A percentile compares a stretch with the other conserved stretches of the same genome.
Conservation (phyloP, 1,140 invertebrate genomes). For the Ceratina calcarata region DNA sequence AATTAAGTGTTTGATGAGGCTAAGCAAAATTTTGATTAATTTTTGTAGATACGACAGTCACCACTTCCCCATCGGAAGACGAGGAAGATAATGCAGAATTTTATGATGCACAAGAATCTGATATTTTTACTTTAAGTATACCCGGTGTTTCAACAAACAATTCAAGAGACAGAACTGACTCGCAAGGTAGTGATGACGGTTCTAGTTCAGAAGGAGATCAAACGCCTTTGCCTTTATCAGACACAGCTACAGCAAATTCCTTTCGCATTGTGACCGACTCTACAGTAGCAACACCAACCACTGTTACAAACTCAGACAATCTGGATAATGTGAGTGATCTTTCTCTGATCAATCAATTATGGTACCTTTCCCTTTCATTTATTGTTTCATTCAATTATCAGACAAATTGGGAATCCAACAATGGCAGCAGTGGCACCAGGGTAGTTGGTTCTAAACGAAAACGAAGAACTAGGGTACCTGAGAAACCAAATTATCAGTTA, state of each 20-base stretch:
- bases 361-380: not conserved
- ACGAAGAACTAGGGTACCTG: constrained; percentile 91
- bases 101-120: constrained; percentile 93
- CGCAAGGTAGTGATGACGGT: constrained; percentile 79
- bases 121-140: constrained; percentile 87
- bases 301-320: constrained; percentile 64
- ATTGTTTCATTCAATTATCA: constrained; percentile 26
- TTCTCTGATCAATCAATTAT: not conserved
- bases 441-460: constrained; percentile 77
- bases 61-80: constrained; percentile 86
- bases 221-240: constrained; percentile 69
- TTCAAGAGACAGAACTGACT: constrained; percentile 75
- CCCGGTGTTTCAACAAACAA: constrained; percentile 75
- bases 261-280: constrained; percentile 78
- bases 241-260: constrained; percentile 70
- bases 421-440: constrained; percentile 73
- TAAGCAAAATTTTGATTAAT: constrained; percentile 16
- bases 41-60: constrained; percentile 74
- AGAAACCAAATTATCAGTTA: constrained; percentile 96
- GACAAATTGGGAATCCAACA: constrained; percentile 75
- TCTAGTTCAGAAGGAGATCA: constrained; percentile 79
- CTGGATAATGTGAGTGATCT: constrained; percentile 73
- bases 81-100: constrained; percentile 95
- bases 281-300: constrained; percentile 59
- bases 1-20: not conserved